Evolutionary conservation across 2,113 vertebrate species (phyloP).

Genomic region (Silurus meridionalis): DNA sequence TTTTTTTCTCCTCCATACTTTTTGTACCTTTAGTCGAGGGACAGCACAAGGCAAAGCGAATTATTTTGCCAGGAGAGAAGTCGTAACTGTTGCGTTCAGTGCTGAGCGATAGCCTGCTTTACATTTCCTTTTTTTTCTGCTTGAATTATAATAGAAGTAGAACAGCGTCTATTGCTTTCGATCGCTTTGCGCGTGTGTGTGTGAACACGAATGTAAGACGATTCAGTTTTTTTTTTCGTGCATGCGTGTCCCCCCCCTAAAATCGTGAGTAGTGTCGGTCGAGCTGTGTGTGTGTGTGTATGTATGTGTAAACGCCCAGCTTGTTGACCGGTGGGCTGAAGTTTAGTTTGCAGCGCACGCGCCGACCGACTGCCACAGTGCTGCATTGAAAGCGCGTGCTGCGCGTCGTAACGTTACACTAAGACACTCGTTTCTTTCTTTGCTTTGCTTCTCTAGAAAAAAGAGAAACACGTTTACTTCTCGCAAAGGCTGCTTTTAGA

Average conservation of each 20-base stretch:
- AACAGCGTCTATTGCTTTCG: neutral
- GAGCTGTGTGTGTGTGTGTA: neutral
- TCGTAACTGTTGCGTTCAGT: constrained; percentile 42
- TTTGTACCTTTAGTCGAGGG: constrained; percentile 18
- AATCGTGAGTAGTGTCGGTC: neutral
- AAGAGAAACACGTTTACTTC: neutral
- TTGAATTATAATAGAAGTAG: neutral
- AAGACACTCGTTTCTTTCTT: neutral
- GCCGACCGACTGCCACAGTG: neutral
- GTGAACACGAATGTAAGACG: neutral
- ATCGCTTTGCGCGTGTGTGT: neutral
- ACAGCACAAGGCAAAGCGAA: constrained; percentile 1
- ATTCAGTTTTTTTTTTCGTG: neutral
- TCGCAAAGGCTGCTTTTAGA: constrained; percentile 14
- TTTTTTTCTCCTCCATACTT: constrained; percentile 4
- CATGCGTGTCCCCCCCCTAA: neutral
- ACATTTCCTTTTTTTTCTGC: constrained; percentile 50
- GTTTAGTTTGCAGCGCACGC: constrained; percentile 27
- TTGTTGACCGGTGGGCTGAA: constrained; percentile 29
- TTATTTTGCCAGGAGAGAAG: constrained; percentile 22
- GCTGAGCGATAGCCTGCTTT: constrained; percentile 38
- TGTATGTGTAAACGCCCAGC: constrained; percentile 12
- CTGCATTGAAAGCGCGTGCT: neutral
- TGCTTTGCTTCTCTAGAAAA: neutral
- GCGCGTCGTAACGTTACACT: neutral